Conservation (phyloP, 2,888 invertebrate genomes). For the Gasteruption jaculator region DNA sequence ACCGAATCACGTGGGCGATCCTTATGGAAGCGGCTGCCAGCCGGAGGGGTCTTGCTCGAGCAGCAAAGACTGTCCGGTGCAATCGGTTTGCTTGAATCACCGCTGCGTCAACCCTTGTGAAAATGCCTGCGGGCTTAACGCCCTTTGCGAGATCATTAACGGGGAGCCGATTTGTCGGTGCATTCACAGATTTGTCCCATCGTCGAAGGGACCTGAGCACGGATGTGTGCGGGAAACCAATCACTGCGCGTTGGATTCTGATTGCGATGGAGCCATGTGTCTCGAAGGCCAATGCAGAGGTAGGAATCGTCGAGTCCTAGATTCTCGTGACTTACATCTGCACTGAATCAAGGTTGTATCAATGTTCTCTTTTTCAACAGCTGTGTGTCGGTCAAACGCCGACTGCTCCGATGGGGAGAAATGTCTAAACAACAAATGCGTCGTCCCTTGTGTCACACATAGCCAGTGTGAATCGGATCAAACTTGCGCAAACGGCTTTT, state of each 20-base stretch:
- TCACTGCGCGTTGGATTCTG: conserved; percentile 65
- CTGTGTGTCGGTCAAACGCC: conserved; percentile 68
- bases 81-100: conserved; percentile 68
- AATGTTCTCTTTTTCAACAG: conserved; percentile 18
- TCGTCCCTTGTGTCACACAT: conserved; percentile 75
- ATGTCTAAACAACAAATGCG: conserved; percentile 75
- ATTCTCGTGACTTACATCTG: not conserved
- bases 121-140: conserved; percentile 75
- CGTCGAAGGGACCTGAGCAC: conserved; percentile 58
- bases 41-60: conserved; percentile 72
- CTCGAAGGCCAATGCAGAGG: conserved; percentile 77
- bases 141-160: conserved; percentile 74
- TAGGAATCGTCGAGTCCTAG: no score
- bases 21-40: conserved; percentile 67
- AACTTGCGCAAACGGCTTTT: conserved; percentile 77
- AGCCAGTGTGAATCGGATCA: conserved; percentile 75
- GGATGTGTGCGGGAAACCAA: conserved; percentile 71
- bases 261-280: conserved; percentile 77
- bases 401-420: conserved; percentile 78
- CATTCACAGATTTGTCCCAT: conserved; percentile 70
- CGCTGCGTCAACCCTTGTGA: conserved; percentile 79
- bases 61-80: conserved; percentile 74
- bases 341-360: conserved; percentile 9
- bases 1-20: conserved; percentile 71
- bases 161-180: conserved; percentile 77